Percentiles rank a stretch among this genome's conserved stretches.
Conservation (phyloP, 1,140 invertebrate genomes). For the Lepidotrigona ventralis region DNA sequence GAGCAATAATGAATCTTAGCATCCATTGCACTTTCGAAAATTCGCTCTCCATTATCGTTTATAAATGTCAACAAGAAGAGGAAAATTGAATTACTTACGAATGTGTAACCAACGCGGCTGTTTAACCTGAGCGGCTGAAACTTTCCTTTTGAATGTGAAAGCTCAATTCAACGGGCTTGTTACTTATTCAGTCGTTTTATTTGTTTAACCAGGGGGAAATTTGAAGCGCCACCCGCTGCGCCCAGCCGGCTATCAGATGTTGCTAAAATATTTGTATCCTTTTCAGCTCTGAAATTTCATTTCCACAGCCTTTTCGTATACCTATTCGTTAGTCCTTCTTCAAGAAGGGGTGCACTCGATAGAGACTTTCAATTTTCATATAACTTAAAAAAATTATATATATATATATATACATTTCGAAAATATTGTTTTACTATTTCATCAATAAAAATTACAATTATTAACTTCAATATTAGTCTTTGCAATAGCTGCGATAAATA, state of each 20-base stretch:
- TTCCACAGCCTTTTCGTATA: too few species aligned
- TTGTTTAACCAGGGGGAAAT: not conserved
- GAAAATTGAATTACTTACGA: not conserved
- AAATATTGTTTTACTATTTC: too few species aligned
- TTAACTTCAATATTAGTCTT: too few species aligned
- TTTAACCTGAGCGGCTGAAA: not conserved
- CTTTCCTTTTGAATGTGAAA: not conserved
- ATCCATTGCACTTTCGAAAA: too few species aligned
- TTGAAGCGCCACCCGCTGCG: not conserved
- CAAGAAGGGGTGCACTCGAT: too few species aligned
- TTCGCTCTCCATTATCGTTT: not conserved
- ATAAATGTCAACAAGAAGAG: not conserved
- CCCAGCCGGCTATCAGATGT: not conserved
- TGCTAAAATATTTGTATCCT: not conserved
- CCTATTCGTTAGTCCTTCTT: too few species aligned
- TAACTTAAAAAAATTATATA: too few species aligned
- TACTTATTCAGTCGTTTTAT: conserved; percentile 1
- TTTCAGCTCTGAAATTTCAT: too few species aligned
- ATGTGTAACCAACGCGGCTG: not conserved
- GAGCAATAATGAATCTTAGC: not conserved
- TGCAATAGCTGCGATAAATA: too few species aligned
- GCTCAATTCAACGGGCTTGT: not conserved
- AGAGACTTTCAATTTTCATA: too few species aligned
- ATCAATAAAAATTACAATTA: too few species aligned
- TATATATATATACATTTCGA: too few species aligned